A percentile compares a stretch with the other conserved stretches of the same genome.
Conservation (phyloP, 2,888 invertebrate genomes). For the Eustalomyia histrio region DNA sequence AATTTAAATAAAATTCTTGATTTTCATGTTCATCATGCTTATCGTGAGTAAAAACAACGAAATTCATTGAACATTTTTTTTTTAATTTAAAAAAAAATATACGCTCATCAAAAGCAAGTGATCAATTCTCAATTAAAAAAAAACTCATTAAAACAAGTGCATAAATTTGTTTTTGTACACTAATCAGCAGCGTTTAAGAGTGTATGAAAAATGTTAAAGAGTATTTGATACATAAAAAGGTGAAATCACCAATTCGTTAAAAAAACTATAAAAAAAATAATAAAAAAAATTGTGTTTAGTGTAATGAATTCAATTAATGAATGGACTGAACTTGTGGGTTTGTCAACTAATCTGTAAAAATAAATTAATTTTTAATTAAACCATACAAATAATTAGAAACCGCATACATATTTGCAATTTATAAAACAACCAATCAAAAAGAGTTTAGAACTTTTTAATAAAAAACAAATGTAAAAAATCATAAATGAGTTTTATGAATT, state of each 20-base stretch:
- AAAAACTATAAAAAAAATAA: neutral
- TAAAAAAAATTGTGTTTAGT: neutral
- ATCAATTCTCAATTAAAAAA: neutral
- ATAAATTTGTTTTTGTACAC: neutral
- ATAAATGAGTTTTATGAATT: too few relatives aligned
- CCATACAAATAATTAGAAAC: too few relatives aligned
- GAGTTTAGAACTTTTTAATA: too few relatives aligned
- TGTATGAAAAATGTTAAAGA: neutral
- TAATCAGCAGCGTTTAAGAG: neutral
- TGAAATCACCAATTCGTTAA: neutral
- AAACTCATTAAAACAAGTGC: conserved; percentile 6
- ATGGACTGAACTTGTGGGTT: neutral
- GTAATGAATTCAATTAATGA: neutral
- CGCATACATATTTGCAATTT: too few relatives aligned
- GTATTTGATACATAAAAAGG: neutral
- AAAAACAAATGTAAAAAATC: too few relatives aligned
- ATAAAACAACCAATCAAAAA: too few relatives aligned
- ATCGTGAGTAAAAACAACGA: neutral
- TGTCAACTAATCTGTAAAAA: neutral
- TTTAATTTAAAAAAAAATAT: neutral
- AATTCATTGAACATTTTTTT: neutral
- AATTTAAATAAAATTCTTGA: neutral
- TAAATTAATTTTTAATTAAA: too few relatives aligned
- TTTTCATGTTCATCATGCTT: neutral
- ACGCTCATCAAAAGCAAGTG: neutral